phyloP scores from a whole-genome alignment of 2,113 vertebrate species.

The Silurus asotus region DNA sequence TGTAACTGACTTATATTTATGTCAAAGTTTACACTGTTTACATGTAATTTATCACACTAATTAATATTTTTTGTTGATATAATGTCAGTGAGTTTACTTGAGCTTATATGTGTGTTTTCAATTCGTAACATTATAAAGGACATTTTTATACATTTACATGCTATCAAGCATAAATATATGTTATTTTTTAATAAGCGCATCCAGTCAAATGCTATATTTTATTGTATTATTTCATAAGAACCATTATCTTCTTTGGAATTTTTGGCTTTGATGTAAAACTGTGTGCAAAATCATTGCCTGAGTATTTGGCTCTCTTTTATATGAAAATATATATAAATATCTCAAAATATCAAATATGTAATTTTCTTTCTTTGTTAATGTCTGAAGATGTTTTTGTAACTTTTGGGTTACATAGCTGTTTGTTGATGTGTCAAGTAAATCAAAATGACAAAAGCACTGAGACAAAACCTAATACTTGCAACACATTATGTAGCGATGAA shows the following conservation, averaged over 20 bases:
- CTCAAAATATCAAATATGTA: not conserved
- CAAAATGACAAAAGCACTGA: constrained; percentile 48
- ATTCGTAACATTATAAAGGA: not conserved
- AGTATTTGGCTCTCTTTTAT: not conserved
- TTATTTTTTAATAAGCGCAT: not conserved
- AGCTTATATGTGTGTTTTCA: not conserved
- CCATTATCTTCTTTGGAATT: not conserved
- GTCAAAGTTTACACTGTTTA: not conserved
- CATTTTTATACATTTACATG: not conserved
- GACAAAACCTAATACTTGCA: constrained; percentile 51
- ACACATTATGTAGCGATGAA: constrained; percentile 26
- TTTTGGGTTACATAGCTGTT: constrained; percentile 33
- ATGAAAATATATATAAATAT: not conserved
- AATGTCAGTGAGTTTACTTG: not conserved
- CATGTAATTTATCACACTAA: not conserved
- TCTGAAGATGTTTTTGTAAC: not conserved
- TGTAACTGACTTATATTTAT: not conserved
- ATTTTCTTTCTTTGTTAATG: not conserved
- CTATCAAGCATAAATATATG: not conserved
- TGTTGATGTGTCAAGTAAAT: constrained; percentile 45
- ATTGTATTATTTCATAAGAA: not conserved
- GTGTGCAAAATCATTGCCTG: not conserved
- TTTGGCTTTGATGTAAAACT: not conserved
- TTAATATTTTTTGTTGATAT: not conserved
- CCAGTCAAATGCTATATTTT: not conserved